phyloP scores from a whole-genome alignment of 2,113 vertebrate species.

The Corythoichthys intestinalis region DNA sequence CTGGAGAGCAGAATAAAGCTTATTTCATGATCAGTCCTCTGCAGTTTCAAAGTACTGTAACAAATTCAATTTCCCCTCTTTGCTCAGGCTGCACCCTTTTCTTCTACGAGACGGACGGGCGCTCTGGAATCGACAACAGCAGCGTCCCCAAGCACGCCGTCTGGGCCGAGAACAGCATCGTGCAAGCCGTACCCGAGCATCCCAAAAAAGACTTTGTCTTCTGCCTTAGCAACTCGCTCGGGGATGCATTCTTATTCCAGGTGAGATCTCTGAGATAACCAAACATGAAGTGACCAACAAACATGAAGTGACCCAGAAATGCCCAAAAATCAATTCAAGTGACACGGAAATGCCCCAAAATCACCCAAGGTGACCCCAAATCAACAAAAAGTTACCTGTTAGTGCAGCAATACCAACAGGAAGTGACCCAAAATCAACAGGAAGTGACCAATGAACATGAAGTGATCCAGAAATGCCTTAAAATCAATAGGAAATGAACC shows the following conservation, averaged over 20 bases:
- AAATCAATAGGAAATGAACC: no score
- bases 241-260: conserved; percentile 96
- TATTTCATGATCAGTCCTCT: conserved; percentile 31
- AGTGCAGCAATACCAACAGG: no score
- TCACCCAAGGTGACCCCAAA: conserved; percentile 51
- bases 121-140: conserved; percentile 90
- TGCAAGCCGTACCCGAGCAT: conserved; percentile 94
- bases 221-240: conserved; percentile 96
- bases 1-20: conserved; percentile 69
- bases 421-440: no score
- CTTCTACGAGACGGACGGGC: conserved; percentile 90
- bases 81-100: conserved; percentile 85
- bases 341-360: no score
- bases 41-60: not conserved
- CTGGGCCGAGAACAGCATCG: conserved; percentile 97
- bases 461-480: no score
- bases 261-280: conserved; percentile 58
- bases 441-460: no score
- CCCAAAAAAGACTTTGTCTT: conserved; percentile 99
- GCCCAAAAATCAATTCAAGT: no score
- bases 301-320: conserved; percentile 32
- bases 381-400: no score
- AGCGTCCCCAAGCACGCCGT: conserved; percentile 91
- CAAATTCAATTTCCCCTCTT: not conserved
- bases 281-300: not conserved